Evolutionary conservation across 2,113 vertebrate genomes (phyloP), one percentile per base, ranked within the genome.

Genomic region (Axis porcinus): DNA sequence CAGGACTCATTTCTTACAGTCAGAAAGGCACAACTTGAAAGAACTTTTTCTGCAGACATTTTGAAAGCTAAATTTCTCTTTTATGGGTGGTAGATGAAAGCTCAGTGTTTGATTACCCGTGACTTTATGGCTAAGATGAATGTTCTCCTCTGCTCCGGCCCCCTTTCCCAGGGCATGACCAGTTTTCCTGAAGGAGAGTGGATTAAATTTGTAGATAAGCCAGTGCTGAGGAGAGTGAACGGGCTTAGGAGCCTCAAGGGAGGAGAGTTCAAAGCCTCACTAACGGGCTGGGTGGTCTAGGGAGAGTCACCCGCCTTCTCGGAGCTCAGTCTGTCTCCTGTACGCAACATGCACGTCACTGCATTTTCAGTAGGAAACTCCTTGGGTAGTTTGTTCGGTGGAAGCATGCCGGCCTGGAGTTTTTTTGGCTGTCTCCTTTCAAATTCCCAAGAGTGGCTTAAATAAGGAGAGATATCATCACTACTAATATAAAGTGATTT

Each of bases 351-450:
- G 25, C 85, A 62, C 2, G 9, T 79, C 19, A 62, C 76, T 64
- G 5, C 17, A 11, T 79, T 52, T 36, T 36, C 76, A 91, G 36
- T 43, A 86, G 86, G 67, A 55, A 50, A 17, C 16, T 95, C 40
- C 57, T 28, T 1, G 1, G 2, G 28, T 6, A 47, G 8, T 88
- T 64, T n/a, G 4, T 40, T 81, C 76, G 78, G 70, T 67, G 76
- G 70, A 81, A 57, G 43, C 82, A 88, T 21, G 27, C 33, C 25
- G 47, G 57, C 57, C 28, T 87, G 55, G 78, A 58, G 74, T 40
- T 76, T 47, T 60, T n/a, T 62, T 54, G 54, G n/a, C 6, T 54
- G 36, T 54, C n/a, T 93, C 43, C 85, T 93, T 93, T 89, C 78
- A 76, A 54, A 84, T 78, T 76, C 36, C 78, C 45, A 16, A 50